phyloP scores from a whole-genome alignment of 1,140 invertebrate species.

The Orchesella cincta region DNA sequence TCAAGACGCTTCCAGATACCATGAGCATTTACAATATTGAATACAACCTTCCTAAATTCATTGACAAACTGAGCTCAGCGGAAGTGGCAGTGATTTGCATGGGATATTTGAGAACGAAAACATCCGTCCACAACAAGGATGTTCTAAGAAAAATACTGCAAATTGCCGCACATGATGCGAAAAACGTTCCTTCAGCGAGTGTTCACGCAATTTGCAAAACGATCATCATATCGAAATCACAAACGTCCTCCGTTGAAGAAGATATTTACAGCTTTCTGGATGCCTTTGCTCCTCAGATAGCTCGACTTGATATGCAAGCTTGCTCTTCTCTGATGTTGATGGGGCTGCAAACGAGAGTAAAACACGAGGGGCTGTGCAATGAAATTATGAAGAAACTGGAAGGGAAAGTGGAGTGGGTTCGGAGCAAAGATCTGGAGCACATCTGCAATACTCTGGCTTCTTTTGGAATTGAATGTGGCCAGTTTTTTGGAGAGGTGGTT shows the following conservation, averaged over 20 bases:
- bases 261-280: neutral
- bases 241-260: no score
- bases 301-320: neutral
- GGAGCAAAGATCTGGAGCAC: conserved; percentile 1
- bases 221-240: no score
- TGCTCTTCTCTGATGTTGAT: neutral
- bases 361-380: neutral
- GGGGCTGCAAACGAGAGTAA: neutral
- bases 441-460: neutral
- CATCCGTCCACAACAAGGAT: neutral
- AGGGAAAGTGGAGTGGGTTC: neutral
- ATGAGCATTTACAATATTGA: neutral
- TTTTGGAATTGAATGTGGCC: neutral
- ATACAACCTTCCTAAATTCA: conserved; percentile 20
- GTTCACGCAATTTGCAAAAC: neutral
- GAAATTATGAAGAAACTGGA: neutral
- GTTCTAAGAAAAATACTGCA: neutral
- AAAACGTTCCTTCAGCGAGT: neutral
- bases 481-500: neutral
- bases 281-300: neutral
- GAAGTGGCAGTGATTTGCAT: neutral
- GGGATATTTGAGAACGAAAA: neutral
- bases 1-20: neutral
- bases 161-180: neutral
- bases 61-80: neutral